Percentiles rank a stretch among this genome's conserved stretches.
Conservation (phyloP, 2,888 invertebrate species). For the Scaptomyza polygonia region DNA sequence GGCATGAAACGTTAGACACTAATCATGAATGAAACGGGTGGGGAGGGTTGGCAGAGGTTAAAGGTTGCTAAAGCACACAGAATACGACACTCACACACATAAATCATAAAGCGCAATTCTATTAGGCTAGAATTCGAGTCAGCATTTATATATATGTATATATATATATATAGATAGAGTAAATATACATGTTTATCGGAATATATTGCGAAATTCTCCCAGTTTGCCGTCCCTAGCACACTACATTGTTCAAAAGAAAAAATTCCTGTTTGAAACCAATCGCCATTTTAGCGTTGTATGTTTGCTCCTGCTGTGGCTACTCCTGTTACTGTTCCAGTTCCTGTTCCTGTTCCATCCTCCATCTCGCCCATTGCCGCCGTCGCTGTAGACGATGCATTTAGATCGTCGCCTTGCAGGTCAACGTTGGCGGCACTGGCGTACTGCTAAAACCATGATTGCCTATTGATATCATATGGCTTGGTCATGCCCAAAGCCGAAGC, state of each 20-base stretch:
- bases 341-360: conserved; percentile 6
- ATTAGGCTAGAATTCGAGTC: conserved; percentile 68
- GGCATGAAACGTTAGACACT: conserved; percentile 7
- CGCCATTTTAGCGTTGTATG: conserved; percentile 27
- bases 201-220: conserved; percentile 22
- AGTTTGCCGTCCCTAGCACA: conserved; percentile 7
- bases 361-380: conserved; percentile 33
- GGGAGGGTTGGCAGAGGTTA: conserved; percentile 11
- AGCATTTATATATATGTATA: conserved; percentile 39
- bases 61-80: conserved; percentile 26
- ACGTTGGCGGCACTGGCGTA: conserved; percentile 80
- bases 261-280: conserved; percentile 51
- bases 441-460: conserved; percentile 89
- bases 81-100: conserved; percentile 8
- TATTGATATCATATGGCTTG: conserved; percentile 90
- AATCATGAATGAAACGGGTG: not conserved
- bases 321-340: conserved; percentile 17
- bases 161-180: conserved; percentile 24
- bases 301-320: conserved; percentile 16
- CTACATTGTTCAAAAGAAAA: conserved; percentile 7
- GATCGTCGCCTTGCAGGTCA: conserved; percentile 75
- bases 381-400: conserved; percentile 56
- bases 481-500: conserved; percentile 87
- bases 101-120: conserved; percentile 29
- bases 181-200: conserved; percentile 25